Evolutionary conservation across 2,888 invertebrate genomes (phyloP), one percentile per base, ranked within the genome.

Genomic region (Ormyrus thymus): DNA sequence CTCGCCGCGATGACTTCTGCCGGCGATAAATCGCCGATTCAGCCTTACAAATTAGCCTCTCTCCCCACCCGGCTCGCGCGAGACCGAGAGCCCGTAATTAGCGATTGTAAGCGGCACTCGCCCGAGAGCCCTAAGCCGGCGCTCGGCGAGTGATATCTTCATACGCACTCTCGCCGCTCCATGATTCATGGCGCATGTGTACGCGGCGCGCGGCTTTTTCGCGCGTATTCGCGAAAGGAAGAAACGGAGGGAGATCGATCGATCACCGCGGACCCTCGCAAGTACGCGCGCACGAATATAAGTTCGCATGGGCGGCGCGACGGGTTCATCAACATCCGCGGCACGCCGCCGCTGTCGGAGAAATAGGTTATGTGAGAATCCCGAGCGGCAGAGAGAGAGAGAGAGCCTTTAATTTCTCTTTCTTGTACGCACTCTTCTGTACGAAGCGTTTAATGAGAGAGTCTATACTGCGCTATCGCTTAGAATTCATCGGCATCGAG

Each of bases 241-340:
- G 56, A 51, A 69, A 50, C 62, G 73, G 73, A 13, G 53, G 29
- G 43, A 61, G 68, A 64, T 69, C 73, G 69, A 78, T 78, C 73
- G 68, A 59, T 76, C 70, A 58, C 73, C 58, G 45, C 29, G n/a
- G 29, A 29, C 51, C 46, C 53, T 64, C 51, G 64, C 9, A 46
- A 9, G 43, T 65, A 13, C 29, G n/a, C 10, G 51, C 45, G 51
- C 43, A 45, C 15, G 58, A 50, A 68, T n/a, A 79, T 7, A 58
- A 7, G 66, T 78, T 74, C 71, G 77, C 4, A 72, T 68, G 80
- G 75, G 76, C 75, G 78, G 73, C 75, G 80, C 80, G 76, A 81
- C 80, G 79, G 78, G 79, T 83, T 82, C 83, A 83, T 83, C 83
- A 82, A 82, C 83, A 82, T 82, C 80, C 81, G 76, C 59, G 71